phyloP scores from a whole-genome alignment of 2,888 invertebrate species.

The Pammene aurita region DNA sequence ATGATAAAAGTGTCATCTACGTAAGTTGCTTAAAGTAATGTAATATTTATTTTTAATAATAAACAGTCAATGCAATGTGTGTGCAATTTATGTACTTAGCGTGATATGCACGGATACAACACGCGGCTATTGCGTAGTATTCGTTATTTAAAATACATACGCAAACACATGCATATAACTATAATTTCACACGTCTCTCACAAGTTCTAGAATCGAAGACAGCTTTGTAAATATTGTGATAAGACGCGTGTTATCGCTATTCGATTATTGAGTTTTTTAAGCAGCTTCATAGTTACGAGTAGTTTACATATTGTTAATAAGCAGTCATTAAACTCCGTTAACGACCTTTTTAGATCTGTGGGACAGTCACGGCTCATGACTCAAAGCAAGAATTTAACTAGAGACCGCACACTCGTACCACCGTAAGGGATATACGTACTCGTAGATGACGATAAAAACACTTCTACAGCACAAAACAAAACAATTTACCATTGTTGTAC shows the following conservation, averaged over 20 bases:
- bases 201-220: constrained; percentile 20
- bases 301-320: neutral
- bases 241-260: constrained; percentile 23
- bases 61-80: neutral
- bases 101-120: neutral
- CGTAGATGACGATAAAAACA: no score
- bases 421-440: no score
- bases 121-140: constrained; percentile 2
- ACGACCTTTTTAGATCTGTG: neutral
- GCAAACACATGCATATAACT: neutral
- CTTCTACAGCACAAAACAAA: no score
- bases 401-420: no score
- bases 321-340: no score
- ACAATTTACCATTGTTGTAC: no score
- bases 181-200: neutral
- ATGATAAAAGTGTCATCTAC: no score
- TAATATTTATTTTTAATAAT: neutral
- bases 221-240: constrained; percentile 36
- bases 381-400: no score
- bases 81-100: constrained; percentile 2
- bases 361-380: no score
- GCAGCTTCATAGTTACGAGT: neutral
- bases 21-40: neutral
- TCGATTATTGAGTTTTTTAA: constrained; percentile 24
- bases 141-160: neutral